phyloP scores from a whole-genome alignment of 1,140 invertebrate genomes.

The Zaprionus camerounensis region DNA sequence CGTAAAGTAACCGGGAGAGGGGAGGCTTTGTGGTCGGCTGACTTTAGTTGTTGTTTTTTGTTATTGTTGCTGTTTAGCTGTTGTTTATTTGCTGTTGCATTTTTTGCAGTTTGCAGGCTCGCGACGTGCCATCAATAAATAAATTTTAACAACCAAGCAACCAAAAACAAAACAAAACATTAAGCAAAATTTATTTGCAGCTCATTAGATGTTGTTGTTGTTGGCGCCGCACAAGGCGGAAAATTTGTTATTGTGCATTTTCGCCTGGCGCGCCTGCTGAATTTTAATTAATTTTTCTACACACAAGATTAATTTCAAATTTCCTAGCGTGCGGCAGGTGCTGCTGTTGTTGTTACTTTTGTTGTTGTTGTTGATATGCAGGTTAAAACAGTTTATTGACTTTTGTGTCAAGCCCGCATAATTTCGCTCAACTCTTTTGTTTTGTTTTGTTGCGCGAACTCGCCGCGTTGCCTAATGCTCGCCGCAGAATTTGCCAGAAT shows the following conservation, averaged over 20 bases:
- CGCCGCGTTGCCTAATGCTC: conserved; percentile 27
- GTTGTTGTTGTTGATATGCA: conserved; percentile 52
- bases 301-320: conserved; percentile 58
- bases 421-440: conserved; percentile 37
- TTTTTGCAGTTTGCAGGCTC: conserved; percentile 47
- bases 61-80: conserved; percentile 32
- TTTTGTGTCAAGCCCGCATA: conserved; percentile 42
- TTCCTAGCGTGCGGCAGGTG: conserved; percentile 47
- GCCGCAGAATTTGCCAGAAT: conserved; percentile 53
- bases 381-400: conserved; percentile 82
- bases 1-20: neutral
- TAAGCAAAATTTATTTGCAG: conserved; percentile 60
- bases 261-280: conserved; percentile 55
- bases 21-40: conserved; percentile 56
- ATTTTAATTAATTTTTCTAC: conserved; percentile 68
- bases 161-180: conserved; percentile 38
- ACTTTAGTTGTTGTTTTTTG: conserved; percentile 39
- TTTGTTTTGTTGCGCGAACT: conserved; percentile 22
- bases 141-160: conserved; percentile 45
- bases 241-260: conserved; percentile 78
- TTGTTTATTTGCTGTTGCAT: conserved; percentile 34
- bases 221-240: conserved; percentile 60
- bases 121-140: conserved; percentile 71
- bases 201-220: conserved; percentile 36
- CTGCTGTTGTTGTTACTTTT: conserved; percentile 42